Conservation (phyloP, 2,113 vertebrate genomes). For the Sturnira hondurensis region DNA sequence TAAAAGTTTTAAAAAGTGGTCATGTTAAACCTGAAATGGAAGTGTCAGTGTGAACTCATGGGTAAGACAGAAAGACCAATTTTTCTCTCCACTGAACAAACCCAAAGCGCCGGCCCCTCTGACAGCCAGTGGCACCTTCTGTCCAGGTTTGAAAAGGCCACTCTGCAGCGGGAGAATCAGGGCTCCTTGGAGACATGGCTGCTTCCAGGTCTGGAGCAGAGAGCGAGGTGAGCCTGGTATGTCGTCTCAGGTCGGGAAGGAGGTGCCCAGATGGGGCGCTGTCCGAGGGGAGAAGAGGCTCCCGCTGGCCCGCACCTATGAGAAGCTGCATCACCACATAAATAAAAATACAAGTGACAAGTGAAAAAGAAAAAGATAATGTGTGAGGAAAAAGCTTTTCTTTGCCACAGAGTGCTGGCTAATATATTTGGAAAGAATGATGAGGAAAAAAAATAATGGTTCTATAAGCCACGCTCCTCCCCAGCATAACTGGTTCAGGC, state of each 20-base stretch:
- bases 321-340: background rate
- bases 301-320: background rate
- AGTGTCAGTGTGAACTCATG: background rate
- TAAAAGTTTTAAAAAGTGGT: background rate
- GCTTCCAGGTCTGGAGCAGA: background rate
- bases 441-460: background rate
- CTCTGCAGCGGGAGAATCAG: background rate
- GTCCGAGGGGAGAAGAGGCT: background rate
- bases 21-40: background rate
- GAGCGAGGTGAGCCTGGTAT: background rate
- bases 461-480: background rate
- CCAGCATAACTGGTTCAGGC: background rate
- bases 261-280: background rate
- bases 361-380: background rate
- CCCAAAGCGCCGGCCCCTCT: background rate
- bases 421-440: background rate
- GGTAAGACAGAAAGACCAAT: background rate
- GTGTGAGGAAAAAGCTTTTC: background rate
- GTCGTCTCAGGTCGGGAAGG: background rate
- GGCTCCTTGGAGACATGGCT: background rate
- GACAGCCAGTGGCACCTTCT: background rate
- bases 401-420: background rate
- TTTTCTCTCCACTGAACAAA: background rate
- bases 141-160: background rate
- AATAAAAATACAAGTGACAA: slow-evolving; percentile 26